Evolutionary conservation across 1,140 invertebrate species (phyloP), one percentile per base, ranked within the genome.

Genomic region (Sminthurinus signatus): DNA sequence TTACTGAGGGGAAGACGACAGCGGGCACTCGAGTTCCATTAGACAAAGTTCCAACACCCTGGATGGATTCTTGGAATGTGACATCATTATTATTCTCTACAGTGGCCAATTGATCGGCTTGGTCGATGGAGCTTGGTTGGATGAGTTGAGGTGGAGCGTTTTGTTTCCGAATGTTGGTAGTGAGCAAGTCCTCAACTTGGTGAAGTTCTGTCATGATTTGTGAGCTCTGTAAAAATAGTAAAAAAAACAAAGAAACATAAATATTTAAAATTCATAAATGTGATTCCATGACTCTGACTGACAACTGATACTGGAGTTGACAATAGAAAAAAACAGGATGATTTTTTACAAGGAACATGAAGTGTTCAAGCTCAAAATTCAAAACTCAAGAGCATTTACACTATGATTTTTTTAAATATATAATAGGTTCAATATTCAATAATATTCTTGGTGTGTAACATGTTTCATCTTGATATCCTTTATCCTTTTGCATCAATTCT

Each of bases 1-100:
- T 91, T 15, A 93, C 88, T 71, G 88, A 90, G 0, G 89, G 89
- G 78, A 93, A 93, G 75, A 93, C 91, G 70, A 93, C 83, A 46
- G 61, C 61, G 1, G 64, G 54, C 8, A 67, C 87, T 86, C 21
- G 86, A 84, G 76, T 88, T 82, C 48, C 76, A 77, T 36, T 75
- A 32, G 54, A 4, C 2, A 58, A 23, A 21, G 29, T 29, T 12
- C 44, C 52, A 12, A 15, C n/a, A 42, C 25, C 52, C 25, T 44
- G 36, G 42, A 50, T 17, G 21, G 63, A 63, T 64, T 73, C 64
- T 4, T 67, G 50, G 32, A 71, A 62, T n/a, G 64, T 67, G 39
- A 69, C 66, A 60, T 70, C 71, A 54, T 71, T 70, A 25, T 48
- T 48, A 17, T 66, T 56, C 62, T 68, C 56, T 50, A 72, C 67